Conservation (phyloP, 2,888 invertebrate species). For the Agapetus fuscipes region DNA sequence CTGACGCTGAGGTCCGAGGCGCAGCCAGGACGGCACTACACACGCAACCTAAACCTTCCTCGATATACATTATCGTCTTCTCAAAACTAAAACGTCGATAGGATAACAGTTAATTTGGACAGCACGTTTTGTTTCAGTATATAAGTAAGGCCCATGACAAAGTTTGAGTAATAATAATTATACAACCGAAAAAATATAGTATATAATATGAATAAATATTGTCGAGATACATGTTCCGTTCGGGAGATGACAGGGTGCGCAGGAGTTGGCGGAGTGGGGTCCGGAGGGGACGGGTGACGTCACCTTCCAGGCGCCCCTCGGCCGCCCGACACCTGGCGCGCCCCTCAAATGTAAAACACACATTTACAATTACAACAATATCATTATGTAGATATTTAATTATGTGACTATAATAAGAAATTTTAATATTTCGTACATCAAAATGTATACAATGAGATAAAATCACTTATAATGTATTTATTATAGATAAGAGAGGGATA, state of each 20-base stretch:
- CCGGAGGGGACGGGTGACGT: background rate
- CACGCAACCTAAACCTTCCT: slow-evolving; percentile 23
- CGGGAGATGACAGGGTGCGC: slow-evolving; percentile 18
- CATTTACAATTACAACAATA: slow-evolving; percentile 19
- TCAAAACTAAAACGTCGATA: slow-evolving; percentile 24
- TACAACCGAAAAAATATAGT: slow-evolving; percentile 29
- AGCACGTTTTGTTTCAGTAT: slow-evolving; percentile 39
- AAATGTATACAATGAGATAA: slow-evolving; percentile 21
- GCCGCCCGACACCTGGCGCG: slow-evolving; percentile 13
- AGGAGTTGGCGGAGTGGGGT: slow-evolving; percentile 6
- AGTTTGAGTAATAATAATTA: slow-evolving; percentile 29
- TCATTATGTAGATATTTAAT: slow-evolving; percentile 14
- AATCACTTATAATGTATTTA: slow-evolving; percentile 20
- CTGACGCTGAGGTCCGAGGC: background rate
- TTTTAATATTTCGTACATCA: slow-evolving; percentile 28
- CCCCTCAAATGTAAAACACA: slow-evolving; percentile 11
- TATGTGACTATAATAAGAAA: slow-evolving; percentile 27
- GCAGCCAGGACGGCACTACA: slow-evolving; percentile 39
- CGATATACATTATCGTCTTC: slow-evolving; percentile 23
- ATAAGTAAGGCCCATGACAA: slow-evolving; percentile 42
- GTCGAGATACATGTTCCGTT: slow-evolving; percentile 22
- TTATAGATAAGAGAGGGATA: slow-evolving; percentile 16
- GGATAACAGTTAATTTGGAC: slow-evolving; percentile 32
- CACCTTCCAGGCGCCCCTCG: background rate
- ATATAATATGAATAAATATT: slow-evolving; percentile 22